A percentile compares a stretch with the other conserved stretches of the same genome.
Evolutionary conservation across 2,797 vertebrate genomes (phyloP).

Genomic region (Pipistrellus kuhlii): DNA sequence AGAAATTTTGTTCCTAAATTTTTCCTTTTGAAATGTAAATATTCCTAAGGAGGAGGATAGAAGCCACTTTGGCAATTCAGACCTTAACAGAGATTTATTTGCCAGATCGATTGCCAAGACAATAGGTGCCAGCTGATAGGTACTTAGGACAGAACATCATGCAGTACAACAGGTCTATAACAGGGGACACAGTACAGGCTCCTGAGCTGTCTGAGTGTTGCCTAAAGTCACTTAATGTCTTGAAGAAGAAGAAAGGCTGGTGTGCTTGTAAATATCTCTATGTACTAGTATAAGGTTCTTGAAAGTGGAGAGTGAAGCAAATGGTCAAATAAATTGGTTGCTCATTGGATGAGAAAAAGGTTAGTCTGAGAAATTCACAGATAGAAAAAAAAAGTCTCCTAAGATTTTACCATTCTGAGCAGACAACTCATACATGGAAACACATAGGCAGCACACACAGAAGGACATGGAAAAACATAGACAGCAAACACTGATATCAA

Average conservation of each 20-base stretch:
- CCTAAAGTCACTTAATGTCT: neutral
- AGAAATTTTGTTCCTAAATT: neutral
- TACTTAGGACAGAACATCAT: constrained; percentile 15
- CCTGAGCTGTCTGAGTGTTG: constrained; percentile 2
- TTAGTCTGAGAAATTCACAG: constrained; percentile 2
- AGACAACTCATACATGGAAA: constrained; percentile 35
- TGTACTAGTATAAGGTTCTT: neutral
- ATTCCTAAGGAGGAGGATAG: neutral
- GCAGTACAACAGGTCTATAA: neutral
- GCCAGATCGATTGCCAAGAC: constrained; percentile 41
- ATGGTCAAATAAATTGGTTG: constrained; percentile 50
- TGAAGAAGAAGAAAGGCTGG: neutral
- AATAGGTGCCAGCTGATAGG: constrained; percentile 35
- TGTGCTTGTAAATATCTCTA: constrained; percentile 50
- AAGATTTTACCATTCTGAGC: constrained; percentile 31
- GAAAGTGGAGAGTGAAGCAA: constrained; percentile 40
- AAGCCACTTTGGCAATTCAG: constrained; percentile 44
- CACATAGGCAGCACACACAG: neutral
- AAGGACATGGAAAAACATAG: neutral
- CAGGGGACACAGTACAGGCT: neutral
- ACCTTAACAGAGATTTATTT: constrained; percentile 44
- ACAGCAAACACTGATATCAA: constrained; percentile 24
- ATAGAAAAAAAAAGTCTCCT: constrained; percentile 9
- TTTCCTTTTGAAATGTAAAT: constrained; percentile 52
- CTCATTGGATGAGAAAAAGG: constrained; percentile 46